Evolutionary conservation across 2,888 invertebrate species (phyloP).

Genomic region (Seladonia tumulorum): DNA sequence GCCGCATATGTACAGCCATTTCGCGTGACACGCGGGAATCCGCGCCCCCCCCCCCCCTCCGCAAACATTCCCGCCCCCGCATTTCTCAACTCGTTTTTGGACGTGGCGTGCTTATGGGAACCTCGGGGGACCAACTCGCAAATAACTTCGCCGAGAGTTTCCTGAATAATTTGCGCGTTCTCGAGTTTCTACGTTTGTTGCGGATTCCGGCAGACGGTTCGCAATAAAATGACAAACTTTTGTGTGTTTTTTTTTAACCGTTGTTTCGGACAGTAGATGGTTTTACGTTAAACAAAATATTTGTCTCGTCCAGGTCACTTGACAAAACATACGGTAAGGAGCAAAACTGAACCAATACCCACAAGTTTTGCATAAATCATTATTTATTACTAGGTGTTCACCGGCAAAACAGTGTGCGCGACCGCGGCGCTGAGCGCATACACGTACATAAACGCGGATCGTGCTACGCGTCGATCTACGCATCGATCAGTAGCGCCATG

Average conservation of each 20-base stretch:
- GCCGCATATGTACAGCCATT: background rate
- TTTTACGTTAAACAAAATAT: no score
- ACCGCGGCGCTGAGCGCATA: no score
- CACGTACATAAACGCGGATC: no score
- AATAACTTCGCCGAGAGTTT: background rate
- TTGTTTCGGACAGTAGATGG: no score
- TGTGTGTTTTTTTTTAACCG: background rate
- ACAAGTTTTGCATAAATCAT: no score
- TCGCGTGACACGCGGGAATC: constrained; percentile 2
- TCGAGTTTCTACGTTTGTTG: background rate
- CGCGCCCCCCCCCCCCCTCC: background rate
- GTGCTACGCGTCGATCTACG: no score
- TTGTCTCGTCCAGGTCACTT: no score
- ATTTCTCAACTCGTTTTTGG: background rate
- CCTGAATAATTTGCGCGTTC: background rate
- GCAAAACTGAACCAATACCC: no score
- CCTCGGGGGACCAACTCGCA: background rate
- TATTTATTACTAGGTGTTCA: no score
- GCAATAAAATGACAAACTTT: background rate
- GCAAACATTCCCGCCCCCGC: background rate
- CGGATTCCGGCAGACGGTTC: background rate
- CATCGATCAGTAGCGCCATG: no score
- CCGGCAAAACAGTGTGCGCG: no score
- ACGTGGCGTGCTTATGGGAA: background rate
- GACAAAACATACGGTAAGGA: no score